Percentiles rank a stretch among this genome's conserved stretches.
Evolutionary conservation across 92 coral and sea anemone species (phyloP).

Genomic region (Zoanthus solanderi): DNA sequence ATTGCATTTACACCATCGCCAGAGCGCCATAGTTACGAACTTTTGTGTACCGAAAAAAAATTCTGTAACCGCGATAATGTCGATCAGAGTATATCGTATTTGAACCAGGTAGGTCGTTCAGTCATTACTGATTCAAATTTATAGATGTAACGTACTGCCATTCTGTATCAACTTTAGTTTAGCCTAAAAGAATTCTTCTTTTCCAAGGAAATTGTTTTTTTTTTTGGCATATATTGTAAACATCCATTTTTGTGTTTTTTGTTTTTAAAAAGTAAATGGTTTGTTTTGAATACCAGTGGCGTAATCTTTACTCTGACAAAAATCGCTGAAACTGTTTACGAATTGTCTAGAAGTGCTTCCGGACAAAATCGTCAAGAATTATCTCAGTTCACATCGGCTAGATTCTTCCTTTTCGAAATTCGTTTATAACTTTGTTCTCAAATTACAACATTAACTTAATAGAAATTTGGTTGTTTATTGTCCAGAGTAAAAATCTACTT

Average conservation of each 20-base stretch:
- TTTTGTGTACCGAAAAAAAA: constrained; percentile 74
- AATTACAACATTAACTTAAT: neutral
- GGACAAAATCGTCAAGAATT: neutral
- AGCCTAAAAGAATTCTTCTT: neutral
- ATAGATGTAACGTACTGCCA: neutral
- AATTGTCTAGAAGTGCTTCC: neutral
- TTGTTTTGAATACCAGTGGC: neutral
- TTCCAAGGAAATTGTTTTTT: neutral
- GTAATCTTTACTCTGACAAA: neutral
- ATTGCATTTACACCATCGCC: constrained; percentile 66
- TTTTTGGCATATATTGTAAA: neutral
- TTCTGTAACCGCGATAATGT: constrained; percentile 92
- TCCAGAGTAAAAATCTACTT: neutral
- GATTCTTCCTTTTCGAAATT: neutral
- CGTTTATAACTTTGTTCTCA: neutral
- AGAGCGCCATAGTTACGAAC: constrained; percentile 58
- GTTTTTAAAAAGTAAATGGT: neutral
- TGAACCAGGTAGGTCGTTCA: constrained; percentile 83
- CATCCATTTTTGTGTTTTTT: neutral
- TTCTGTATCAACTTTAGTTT: neutral
- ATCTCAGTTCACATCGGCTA: neutral
- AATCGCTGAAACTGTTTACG: neutral
- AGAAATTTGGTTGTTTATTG: neutral
- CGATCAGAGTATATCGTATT: constrained; percentile 91
- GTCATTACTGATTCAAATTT: neutral